These are phyloP conservation scores for Pseudolaguvia tuberculata DNA, from an alignment of 2,113 vertebrate species.

Conservation along the genomic window DNA sequence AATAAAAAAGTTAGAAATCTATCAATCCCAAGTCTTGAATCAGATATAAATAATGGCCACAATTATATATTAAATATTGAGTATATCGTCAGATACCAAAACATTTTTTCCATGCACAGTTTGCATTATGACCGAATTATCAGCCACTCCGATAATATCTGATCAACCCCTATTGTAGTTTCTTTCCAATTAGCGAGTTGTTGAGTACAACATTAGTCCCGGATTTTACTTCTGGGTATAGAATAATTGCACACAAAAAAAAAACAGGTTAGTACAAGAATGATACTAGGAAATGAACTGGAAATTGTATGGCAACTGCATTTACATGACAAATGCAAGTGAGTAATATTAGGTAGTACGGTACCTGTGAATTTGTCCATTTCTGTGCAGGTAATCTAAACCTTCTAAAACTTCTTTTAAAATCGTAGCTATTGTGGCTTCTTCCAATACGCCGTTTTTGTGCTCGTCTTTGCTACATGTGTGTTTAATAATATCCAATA, in stretches of 20 bases:
- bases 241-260: too few relatives aligned
- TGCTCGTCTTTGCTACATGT: constrained; percentile 88
- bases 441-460: constrained; percentile 85
- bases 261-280: too few relatives aligned
- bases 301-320: background rate
- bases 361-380: constrained; percentile 98
- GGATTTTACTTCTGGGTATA: too few relatives aligned
- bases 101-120: background rate
- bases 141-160: background rate
- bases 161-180: background rate
- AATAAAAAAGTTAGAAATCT: too few relatives aligned
- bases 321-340: background rate
- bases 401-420: constrained; percentile 96
- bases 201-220: too few relatives aligned
- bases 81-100: background rate
- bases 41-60: background rate
- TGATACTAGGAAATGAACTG: constrained; percentile 1
- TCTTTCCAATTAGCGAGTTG: background rate
- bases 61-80: too few relatives aligned
- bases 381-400: constrained; percentile 94
- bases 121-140: background rate
- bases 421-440: constrained; percentile 93
- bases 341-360: background rate
- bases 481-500: constrained; percentile 98
- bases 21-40: background rate